phyloP scores from a whole-genome alignment of 2,113 vertebrate species.

The Daubentonia madagascariensis region DNA sequence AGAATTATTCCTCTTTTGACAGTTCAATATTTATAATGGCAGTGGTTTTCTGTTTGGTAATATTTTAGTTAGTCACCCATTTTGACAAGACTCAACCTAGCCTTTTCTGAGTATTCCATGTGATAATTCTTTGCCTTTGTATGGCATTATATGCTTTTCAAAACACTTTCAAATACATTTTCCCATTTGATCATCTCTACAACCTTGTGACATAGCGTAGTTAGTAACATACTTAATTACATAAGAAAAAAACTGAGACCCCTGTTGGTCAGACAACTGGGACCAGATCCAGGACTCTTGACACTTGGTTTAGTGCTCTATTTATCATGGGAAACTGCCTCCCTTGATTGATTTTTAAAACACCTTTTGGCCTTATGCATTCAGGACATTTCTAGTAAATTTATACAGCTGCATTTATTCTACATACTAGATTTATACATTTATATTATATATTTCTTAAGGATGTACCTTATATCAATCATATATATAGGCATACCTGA shows the following conservation, averaged over 20 bases:
- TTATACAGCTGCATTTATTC: neutral
- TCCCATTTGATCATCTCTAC: neutral
- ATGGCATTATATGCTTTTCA: neutral
- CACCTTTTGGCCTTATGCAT: neutral
- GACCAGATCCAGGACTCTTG: neutral
- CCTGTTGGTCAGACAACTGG: neutral
- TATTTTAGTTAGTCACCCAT: neutral
- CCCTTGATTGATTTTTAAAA: neutral
- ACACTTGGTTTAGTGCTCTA: neutral
- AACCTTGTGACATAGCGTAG: neutral
- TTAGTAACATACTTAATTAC: neutral
- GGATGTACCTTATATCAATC: neutral
- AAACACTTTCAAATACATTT: neutral
- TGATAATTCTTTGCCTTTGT: neutral
- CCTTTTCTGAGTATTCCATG: neutral
- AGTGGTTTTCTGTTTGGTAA: neutral
- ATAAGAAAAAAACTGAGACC: neutral
- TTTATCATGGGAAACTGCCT: neutral
- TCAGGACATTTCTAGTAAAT: neutral
- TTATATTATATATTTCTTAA: neutral
- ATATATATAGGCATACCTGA: neutral
- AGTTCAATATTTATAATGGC: neutral
- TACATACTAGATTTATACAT: neutral
- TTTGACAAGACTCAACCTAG: neutral
- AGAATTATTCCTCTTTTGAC: neutral